Conservation (phyloP, 2,888 invertebrate genomes). For the Hypomecis punctinalis region DNA sequence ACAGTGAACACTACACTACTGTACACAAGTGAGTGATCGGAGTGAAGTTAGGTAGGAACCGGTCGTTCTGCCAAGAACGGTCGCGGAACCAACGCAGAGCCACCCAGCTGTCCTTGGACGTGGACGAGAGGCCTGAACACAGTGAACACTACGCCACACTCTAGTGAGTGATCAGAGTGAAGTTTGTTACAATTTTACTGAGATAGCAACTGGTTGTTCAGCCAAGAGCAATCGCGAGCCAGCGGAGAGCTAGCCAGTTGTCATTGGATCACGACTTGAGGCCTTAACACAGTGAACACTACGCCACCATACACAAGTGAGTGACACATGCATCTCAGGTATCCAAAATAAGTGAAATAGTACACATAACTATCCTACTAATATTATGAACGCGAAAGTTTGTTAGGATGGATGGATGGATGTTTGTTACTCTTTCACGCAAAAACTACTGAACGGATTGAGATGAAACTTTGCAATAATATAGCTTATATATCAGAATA, state of each 20-base stretch:
- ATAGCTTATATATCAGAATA: too few relatives aligned
- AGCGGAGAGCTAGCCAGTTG: conserved; percentile 48
- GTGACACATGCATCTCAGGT: too few relatives aligned
- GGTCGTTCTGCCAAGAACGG: conserved; percentile 71
- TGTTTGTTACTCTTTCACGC: too few relatives aligned
- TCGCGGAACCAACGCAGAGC: conserved; percentile 50
- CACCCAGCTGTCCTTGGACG: conserved; percentile 58
- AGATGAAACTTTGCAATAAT: too few relatives aligned
- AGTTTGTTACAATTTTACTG: too few relatives aligned
- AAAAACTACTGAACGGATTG: too few relatives aligned
- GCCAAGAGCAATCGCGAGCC: conserved; percentile 60
- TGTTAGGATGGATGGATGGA: too few relatives aligned
- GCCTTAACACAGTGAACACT: conserved; percentile 53
- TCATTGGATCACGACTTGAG: conserved; percentile 62
- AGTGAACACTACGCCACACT: conserved; percentile 73
- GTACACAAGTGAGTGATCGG: conserved; percentile 63
- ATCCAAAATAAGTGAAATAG: too few relatives aligned
- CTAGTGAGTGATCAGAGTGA: conserved; percentile 59
- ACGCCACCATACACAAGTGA: conserved; percentile 73
- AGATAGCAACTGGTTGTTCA: conserved; percentile 71
- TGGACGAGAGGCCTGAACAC: conserved; percentile 53
- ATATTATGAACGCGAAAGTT: too few relatives aligned
- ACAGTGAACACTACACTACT: conserved; percentile 59
- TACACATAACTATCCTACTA: too few relatives aligned
- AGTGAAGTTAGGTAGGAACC: conserved; percentile 46